Evolutionary conservation across 2,797 vertebrate genomes (phyloP), one percentile per base, ranked within the genome.

Genomic region (Microctenopoma lineatum): DNA sequence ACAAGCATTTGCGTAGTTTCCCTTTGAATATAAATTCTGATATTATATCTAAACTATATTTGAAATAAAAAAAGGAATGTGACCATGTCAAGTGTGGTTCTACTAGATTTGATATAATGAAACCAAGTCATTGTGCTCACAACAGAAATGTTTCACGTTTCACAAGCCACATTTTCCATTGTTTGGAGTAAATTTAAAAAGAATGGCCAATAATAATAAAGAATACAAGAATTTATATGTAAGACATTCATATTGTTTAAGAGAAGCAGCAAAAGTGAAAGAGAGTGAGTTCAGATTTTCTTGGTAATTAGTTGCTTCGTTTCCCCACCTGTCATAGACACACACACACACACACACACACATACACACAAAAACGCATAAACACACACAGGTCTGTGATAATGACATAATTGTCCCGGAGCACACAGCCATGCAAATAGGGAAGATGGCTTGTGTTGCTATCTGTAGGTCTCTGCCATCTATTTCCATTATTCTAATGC

Each of bases 401-500:
- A 90, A 92, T 93, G 89, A 91, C 92, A 92, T 93, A 90, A 93
- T 92, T 90, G 90, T 90, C 85, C 86, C 58, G 32, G 80, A 89
- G 89, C 90, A 89, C 85, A 87, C 84, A 88, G 84, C 88, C 90
- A 90, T 92, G 90, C 88, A 90, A 90, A 91, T 88, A 87, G 83
- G 81, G 88, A 88, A 89, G 90, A 90, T 91, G 88, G 90, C 84
- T 89, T 90, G 88, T 90, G 89, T 90, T 91, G 88, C 88, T 88
- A 91, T 90, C 84, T 85, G 83, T 87, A 87, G 88, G 87, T 90
- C 90, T 88, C 79, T 86, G 79, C 89, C 89, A 90, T 92, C 87
- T 86, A 90, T 92, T 91, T 88, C 89, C 89, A 93, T 93, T 91
- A 92, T 92, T 93, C 86, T 91, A 92, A 93, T 93, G 90, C 82